These are phyloP conservation scores for Leistus spinibarbis DNA, from an alignment of 2,888 invertebrate genomes.

Conservation along the genomic window DNA sequence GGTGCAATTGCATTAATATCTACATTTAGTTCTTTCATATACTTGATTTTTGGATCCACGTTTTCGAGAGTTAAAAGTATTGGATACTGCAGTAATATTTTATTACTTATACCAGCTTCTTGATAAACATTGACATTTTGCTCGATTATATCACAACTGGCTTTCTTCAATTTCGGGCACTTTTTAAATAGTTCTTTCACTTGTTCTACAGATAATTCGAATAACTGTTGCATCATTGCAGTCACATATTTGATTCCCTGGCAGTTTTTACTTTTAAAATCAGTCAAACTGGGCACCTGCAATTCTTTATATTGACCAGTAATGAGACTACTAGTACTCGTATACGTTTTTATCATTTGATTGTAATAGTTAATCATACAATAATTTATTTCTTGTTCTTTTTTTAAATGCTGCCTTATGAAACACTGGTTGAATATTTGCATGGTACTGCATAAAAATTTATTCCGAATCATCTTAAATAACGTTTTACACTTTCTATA, in stretches of 20 bases:
- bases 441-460: not conserved
- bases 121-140: constrained; percentile 47
- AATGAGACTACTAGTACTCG: not conserved
- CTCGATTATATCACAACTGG: constrained; percentile 41
- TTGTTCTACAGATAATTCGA: constrained; percentile 5
- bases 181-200: constrained; percentile 43
- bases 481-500: too few species aligned
- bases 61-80: constrained; percentile 47
- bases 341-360: not conserved
- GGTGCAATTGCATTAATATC: constrained; percentile 48
- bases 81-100: constrained; percentile 47
- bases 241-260: constrained; percentile 9
- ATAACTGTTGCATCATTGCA: constrained; percentile 24
- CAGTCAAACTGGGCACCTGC: constrained; percentile 1
- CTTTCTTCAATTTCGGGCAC: constrained; percentile 43
- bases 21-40: constrained; percentile 46
- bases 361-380: not conserved
- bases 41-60: constrained; percentile 45
- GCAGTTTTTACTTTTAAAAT: constrained; percentile 15
- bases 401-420: not conserved
- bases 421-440: not conserved
- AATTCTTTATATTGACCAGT: constrained; percentile 21
- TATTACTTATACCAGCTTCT: constrained; percentile 44
- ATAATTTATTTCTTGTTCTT: not conserved
- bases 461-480: not conserved